phyloP scores from a whole-genome alignment of 2,113 vertebrate species.

The Aix galericulata region DNA sequence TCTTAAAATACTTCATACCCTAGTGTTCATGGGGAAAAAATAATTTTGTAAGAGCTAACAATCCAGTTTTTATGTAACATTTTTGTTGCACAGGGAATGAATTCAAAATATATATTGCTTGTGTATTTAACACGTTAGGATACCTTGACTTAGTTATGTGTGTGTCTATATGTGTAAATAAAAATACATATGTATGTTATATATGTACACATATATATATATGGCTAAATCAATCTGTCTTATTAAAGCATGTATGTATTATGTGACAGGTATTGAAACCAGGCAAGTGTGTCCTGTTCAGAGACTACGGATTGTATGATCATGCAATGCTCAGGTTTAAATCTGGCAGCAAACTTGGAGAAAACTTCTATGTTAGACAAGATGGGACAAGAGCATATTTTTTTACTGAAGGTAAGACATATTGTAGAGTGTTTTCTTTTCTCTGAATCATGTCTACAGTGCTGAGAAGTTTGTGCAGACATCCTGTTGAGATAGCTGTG shows the following conservation, averaged over 20 bases:
- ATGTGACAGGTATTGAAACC: constrained; percentile 87
- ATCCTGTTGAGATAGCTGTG: neutral
- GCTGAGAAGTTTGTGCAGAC: neutral
- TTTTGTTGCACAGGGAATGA: neutral
- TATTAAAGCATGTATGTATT: neutral
- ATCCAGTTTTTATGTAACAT: neutral
- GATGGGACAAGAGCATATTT: constrained; percentile 95
- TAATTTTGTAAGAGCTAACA: neutral
- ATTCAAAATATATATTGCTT: neutral
- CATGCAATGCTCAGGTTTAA: constrained; percentile 97
- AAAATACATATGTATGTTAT: neutral
- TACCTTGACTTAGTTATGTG: neutral
- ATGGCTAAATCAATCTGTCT: neutral
- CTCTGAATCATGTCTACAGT: neutral
- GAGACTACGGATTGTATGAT: constrained; percentile 94
- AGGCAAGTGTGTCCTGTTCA: constrained; percentile 88
- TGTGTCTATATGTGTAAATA: neutral
- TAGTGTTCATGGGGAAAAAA: neutral
- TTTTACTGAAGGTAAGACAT: constrained; percentile 88
- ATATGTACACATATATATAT: neutral
- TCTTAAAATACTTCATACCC: neutral
- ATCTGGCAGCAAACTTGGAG: constrained; percentile 88
- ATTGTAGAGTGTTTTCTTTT: neutral
- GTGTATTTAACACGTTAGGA: neutral
- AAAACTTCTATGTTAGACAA: constrained; percentile 96